Evolutionary conservation across 2,888 invertebrate genomes (phyloP), one percentile per base, ranked within the genome.

Genomic region (Hyles lineata): DNA sequence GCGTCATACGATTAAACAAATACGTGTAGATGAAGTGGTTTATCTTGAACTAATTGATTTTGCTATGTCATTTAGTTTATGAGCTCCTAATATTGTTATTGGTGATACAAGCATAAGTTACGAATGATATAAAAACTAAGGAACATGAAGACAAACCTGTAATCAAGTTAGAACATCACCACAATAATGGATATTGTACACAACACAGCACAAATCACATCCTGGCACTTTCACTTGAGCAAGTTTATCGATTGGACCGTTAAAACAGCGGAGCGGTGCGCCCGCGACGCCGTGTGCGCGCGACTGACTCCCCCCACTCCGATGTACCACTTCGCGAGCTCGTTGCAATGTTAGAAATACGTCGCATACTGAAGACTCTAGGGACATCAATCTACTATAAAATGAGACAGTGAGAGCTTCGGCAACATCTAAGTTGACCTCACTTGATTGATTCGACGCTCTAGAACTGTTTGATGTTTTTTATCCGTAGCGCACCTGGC

Each of bases 171-270:
- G 35, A 32, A 50, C 50, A 67, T 25, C 19, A 55, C 17, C 21
- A 58, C 17, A 67, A 67, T 55, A 72, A 50, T 58, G 72, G 35
- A 58, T 29, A 72, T 8, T 25, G 29, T 50, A 74, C 75, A 80
- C 79, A 82, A 80, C 85, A 85, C 82, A 81, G 78, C 81, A 82
- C 85, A 86, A 78, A 83, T 82, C 82, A 86, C 84, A 85, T 84
- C 80, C 82, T 83, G 80, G 81, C 90, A 92, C 92, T 92, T 92
- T 92, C 92, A 92, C 92, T 92, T 76, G 79, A 76, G 74, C 83
- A 86, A 87, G 89, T 89, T 83, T 87, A 77, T 89, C 90, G 90
- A 86, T 88, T 89, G 75, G 25, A 85, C 84, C 86, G 85, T 78
- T 77, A 78, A 76, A 77, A 77, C 76, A 74, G 74, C 71, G n/a